Base-by-base conservation (phyloP, 2,797 vertebrate species). In the Aldrovandia affinis region DNA sequence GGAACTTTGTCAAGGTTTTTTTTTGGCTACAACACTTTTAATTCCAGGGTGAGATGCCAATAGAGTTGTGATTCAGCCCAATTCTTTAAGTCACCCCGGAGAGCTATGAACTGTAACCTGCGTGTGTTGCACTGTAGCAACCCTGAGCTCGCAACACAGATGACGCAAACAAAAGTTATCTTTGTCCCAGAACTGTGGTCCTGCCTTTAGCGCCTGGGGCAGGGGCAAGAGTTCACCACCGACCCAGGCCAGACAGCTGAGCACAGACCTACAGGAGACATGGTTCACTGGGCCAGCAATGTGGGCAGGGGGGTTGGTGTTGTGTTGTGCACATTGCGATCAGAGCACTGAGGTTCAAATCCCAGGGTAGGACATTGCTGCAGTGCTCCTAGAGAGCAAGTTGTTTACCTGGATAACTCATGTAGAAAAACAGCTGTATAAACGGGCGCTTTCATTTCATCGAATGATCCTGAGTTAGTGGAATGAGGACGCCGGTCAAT, bases 121-220 rank as follows among this genome's bases (percentile, higher is more conserved):
- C 14, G 44, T 36, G 55, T 63, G 75, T 20, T 15, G 73, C 39
- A 61, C 10, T 42, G 70, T 47, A 3, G 25, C 6, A 44, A n/a
- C 6, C 10, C 42, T n/a, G 0, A 44, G 73, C 22, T 77, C 42
- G 18, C 20, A 47, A 50, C 39, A 30, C 59, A 39, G 47, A 55
- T 68, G 75, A 80, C 33, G 12, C 44, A 78, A 68, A 30, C 12
- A 47, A n/a, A 30, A 4, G 42, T 33, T 77, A 36, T 59, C 57
- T 80, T 20, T 42, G 57, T 79, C 83, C 61, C 42, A 82, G 81
- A 44, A 82, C 81, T 70, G 61, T 10, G 39, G 54, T 65, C 42
- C 77, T 68, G 39, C 55, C 42, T 59, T 78, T 30, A 30, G 70
- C 33, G 54, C 57, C 39, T 47, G 55, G 57, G 75, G 57, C 83